phyloP scores from a whole-genome alignment of 2,113 vertebrate species.

The Peromyscus maniculatus region DNA sequence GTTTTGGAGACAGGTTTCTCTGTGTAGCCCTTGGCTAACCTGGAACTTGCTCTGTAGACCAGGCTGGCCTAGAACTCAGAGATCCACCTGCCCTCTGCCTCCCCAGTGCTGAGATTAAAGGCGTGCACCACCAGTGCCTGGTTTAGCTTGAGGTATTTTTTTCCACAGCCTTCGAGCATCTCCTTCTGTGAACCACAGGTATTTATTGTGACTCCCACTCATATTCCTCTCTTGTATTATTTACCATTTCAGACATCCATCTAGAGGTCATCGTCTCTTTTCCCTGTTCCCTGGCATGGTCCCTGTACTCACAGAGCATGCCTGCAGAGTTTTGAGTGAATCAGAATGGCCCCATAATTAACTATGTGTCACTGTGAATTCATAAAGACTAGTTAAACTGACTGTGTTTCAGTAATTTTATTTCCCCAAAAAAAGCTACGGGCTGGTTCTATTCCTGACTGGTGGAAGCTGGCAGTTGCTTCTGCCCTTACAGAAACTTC shows the following conservation, averaged over 20 bases:
- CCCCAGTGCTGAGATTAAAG: no score
- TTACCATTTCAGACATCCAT: not conserved
- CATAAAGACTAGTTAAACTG: slow-evolving; percentile 34
- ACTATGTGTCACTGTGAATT: slow-evolving; percentile 1
- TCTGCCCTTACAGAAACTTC: not conserved
- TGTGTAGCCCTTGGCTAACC: not conserved
- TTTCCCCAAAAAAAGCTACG: not conserved
- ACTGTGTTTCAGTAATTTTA: not conserved
- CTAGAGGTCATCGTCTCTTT: not conserved
- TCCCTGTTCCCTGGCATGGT: not conserved
- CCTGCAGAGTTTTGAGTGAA: not conserved
- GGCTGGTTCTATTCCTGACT: not conserved
- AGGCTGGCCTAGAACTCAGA: not conserved
- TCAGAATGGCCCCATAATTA: not conserved
- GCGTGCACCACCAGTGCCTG: no score
- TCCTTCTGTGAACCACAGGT: not conserved
- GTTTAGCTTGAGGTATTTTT: not conserved
- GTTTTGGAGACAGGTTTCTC: not conserved
- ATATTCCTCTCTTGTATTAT: not conserved
- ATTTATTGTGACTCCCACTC: not conserved
- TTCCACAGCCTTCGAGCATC: not conserved
- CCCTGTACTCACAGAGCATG: not conserved
- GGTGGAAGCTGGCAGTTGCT: not conserved
- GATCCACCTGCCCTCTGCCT: not conserved
- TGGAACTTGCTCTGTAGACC: not conserved